Conservation (phyloP, 2,888 invertebrate species). For the Ypsolopha scabrella region DNA sequence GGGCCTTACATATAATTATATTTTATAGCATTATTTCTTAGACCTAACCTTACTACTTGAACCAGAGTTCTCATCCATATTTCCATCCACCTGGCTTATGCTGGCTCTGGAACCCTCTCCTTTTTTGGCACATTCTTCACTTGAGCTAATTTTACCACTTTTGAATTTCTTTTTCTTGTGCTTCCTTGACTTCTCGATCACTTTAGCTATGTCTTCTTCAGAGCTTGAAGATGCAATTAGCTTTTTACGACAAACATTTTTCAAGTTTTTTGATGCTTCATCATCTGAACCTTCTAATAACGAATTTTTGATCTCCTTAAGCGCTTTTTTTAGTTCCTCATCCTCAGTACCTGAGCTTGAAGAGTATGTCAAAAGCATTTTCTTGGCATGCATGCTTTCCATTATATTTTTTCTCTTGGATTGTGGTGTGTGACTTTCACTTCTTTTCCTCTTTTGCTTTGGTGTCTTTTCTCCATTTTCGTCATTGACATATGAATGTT, state of each 20-base stretch:
- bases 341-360: constrained; percentile 53
- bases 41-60: constrained; percentile 52
- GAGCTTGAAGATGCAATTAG: constrained; percentile 12
- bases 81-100: constrained; percentile 17
- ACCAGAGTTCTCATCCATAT: constrained; percentile 24
- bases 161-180: constrained; percentile 7
- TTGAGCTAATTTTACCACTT: constrained; percentile 4
- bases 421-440: constrained; percentile 14
- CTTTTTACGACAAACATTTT: constrained; percentile 6
- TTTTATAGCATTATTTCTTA: constrained; percentile 2
- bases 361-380: constrained; percentile 38
- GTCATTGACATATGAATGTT: too few species aligned
- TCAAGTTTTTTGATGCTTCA: constrained; percentile 14
- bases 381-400: constrained; percentile 46
- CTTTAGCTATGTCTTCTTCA: constrained; percentile 13
- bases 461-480: constrained; percentile 10
- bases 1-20: too few species aligned
- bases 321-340: constrained; percentile 27
- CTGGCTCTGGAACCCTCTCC: constrained; percentile 8
- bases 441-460: constrained; percentile 15
- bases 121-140: constrained; percentile 3
- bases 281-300: constrained; percentile 25
- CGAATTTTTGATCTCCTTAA: constrained; percentile 32
- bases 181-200: constrained; percentile 9
- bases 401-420: constrained; percentile 34